Evolutionary conservation across 2,113 vertebrate genomes (phyloP), one percentile per base, ranked within the genome.

Genomic region (Myrmecophaga tridactyla): DNA sequence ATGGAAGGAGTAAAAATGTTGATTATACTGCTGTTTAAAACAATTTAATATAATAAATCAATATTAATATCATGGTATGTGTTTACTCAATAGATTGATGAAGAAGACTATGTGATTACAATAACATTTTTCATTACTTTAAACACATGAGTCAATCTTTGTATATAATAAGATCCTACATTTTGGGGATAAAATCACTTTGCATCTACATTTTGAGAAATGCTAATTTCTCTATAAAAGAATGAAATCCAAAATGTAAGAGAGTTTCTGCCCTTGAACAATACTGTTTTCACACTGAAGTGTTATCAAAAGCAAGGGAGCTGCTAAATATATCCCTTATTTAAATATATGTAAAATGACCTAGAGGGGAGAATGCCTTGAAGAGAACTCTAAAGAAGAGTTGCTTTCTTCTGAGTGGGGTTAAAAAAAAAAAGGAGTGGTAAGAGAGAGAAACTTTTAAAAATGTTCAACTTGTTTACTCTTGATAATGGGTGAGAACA

Each of bases 171-270:
- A 81, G 27, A 92, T 43, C 17, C 43, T 69, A 62, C 6, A 31
- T 89, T 93, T 69, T 34, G 67, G 67, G 41, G 31, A 78, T n/a
- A 94, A 96, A 97, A 78, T 11, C n/a, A 58, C 25, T 63, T 84
- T 60, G 88, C 4, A 90, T 56, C 21, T 85, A 23, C n/a, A 56
- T 63, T 90, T 95, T 78, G 31, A 96, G 65, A 39, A 21, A 29
- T 84, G 27, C 77, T 93, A 43, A 82, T 96, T 91, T 78, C 58
- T 78, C 8, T 91, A 34, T 51, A 83, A 95, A 56, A 65, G 21
- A 80, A 90, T 90, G n/a, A 86, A 92, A 83, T 90, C 56, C 6
- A 75, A 62, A 82, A 73, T 88, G n/a, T 77, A 69, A 94, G 65
- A 43, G 76, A 72, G 20, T 63, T 60, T 56, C 56, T 56, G 3